Conservation (phyloP, 2,888 invertebrate species). For the Opisthograptis luteolata region DNA sequence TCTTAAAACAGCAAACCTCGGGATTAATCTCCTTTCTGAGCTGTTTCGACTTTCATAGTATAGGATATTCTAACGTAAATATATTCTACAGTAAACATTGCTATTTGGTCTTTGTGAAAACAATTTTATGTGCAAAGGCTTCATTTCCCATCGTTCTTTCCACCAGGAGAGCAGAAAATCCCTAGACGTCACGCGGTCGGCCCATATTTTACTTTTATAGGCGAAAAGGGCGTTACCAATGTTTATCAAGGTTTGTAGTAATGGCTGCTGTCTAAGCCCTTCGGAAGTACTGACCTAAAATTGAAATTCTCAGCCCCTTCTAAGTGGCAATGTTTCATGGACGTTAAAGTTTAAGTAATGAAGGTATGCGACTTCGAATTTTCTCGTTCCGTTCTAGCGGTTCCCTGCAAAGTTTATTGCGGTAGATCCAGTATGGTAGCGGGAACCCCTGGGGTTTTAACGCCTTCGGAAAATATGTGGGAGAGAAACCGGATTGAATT, state of each 20-base stretch:
- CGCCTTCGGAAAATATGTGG: conserved; percentile 27
- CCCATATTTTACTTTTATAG: conserved; percentile 64
- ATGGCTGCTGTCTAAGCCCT: conserved; percentile 56
- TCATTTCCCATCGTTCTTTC: conserved; percentile 31
- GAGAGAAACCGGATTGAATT: conserved; percentile 25
- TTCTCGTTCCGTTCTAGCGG: conserved; percentile 37
- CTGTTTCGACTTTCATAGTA: no score
- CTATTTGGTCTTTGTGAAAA: conserved; percentile 10
- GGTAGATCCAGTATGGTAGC: conserved; percentile 42
- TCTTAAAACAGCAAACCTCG: no score
- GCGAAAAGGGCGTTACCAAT: conserved; percentile 54
- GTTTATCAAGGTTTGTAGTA: conserved; percentile 59
- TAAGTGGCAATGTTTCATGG: conserved; percentile 58
- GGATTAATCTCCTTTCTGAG: no score
- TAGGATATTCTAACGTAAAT: no score
- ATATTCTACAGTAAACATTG: conserved; percentile 6
- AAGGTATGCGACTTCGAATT: conserved; percentile 47
- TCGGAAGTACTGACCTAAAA: conserved; percentile 60
- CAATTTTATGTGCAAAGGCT: conserved; percentile 20
- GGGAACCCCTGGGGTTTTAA: conserved; percentile 29
- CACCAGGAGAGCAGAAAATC: conserved; percentile 46
- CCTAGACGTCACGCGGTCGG: conserved; percentile 44
- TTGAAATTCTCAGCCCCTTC: conserved; percentile 58
- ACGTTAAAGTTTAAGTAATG: conserved; percentile 62
- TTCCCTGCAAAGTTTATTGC: conserved; percentile 44